Evolutionary conservation across 2,797 vertebrate genomes (phyloP).

Genomic region (Rhabdomys pumilio): DNA sequence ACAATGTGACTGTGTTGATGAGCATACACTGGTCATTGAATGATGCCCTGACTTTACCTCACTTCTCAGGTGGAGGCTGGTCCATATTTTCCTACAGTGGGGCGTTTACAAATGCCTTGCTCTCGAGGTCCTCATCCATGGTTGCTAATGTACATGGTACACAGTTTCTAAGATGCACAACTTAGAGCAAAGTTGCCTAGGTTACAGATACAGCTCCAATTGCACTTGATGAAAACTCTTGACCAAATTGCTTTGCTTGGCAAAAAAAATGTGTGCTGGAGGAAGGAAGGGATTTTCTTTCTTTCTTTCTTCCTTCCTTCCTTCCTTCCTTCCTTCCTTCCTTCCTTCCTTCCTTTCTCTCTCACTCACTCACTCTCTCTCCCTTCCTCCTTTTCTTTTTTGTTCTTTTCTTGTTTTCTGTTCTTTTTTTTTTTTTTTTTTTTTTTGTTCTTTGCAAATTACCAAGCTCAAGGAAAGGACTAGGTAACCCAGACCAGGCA

Average conservation of each 20-base stretch:
- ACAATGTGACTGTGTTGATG: background rate
- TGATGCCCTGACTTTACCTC: background rate
- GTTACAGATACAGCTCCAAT: background rate
- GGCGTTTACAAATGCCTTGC: background rate
- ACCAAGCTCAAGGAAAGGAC: background rate
- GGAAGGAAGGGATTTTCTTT: background rate
- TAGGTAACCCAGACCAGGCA: background rate
- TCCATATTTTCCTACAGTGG: background rate
- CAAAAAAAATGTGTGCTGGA: background rate
- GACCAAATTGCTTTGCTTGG: background rate
- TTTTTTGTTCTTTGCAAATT: background rate
- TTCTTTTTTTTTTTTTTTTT: too few species aligned
- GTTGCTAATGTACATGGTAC: background rate
- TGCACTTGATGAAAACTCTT: background rate
- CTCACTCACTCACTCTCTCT: too few species aligned
- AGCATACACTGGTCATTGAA: background rate
- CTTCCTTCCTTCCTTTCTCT: too few species aligned
- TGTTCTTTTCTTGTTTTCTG: rapidly evolving
- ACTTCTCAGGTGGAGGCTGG: background rate
- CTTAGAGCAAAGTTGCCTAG: too few species aligned
- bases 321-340: too few species aligned
- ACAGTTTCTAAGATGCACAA: background rate
- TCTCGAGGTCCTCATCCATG: rapidly evolving
- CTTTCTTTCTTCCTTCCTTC: too few species aligned
- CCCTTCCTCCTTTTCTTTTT: too few species aligned